Percentiles rank a stretch among this genome's conserved stretches.
These are phyloP conservation scores for Tolmerus cingulatus DNA, from an alignment of 2,888 invertebrate species.

Conservation along the genomic window DNA sequence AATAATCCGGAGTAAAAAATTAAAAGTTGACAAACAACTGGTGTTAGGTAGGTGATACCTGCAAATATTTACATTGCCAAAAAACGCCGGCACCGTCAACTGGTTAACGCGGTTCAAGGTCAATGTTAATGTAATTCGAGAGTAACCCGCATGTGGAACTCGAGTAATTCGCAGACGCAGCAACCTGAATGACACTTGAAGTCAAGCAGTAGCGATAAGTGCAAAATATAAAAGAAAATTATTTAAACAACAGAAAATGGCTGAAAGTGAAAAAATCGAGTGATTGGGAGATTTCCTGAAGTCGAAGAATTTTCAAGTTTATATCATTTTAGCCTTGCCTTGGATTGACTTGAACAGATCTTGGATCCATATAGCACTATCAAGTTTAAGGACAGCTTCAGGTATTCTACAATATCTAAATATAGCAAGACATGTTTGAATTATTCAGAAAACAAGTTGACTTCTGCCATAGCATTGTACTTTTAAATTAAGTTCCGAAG, in stretches of 20 bases:
- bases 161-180: not conserved
- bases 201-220: not conserved
- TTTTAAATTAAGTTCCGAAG: not conserved
- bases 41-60: not conserved
- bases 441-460: not conserved
- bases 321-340: not conserved
- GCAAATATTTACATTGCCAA: not conserved
- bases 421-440: not conserved
- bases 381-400: not conserved
- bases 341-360: not conserved
- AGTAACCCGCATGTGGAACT: not conserved
- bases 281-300: not conserved
- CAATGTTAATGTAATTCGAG: not conserved
- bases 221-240: not conserved
- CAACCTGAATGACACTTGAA: not conserved
- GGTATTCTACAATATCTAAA: not conserved
- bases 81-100: not conserved
- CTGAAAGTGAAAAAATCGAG: not conserved
- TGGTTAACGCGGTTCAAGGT: not conserved
- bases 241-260: not conserved
- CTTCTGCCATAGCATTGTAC: not conserved
- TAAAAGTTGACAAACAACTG: not conserved
- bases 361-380: not conserved
- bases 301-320: not conserved
- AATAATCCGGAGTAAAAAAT: not conserved